Base-by-base conservation (phyloP, 2,888 invertebrate species). In the Malthinus seriepunctatus region DNA sequence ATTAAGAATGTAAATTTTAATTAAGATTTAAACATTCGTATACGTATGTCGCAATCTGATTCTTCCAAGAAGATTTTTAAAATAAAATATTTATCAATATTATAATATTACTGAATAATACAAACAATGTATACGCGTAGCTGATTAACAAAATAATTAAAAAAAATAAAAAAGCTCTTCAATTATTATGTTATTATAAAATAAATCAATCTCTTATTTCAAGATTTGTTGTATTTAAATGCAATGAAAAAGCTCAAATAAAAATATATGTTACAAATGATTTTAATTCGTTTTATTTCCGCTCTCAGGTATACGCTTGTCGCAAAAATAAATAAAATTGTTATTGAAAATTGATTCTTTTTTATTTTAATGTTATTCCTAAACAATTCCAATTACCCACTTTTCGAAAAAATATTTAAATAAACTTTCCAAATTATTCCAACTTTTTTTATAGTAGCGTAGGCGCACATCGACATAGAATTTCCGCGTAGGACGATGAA, bases 201-300 rank as follows among this genome's bases (percentile, higher is more conserved):
- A 86, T 85, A 88, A 85, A 86, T 85, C 85, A 67, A 76, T 71
- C 83, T 86, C 85, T 88, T 87, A 88, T 88, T 88, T 88, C 87
- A 86, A 87, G 88, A 88, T 88, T 88, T 88, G 88, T 88, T 88
- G 88, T 88, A 88, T 87, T 88, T 87, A 87, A 88, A 87, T 87
- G 88, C 88, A 88, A 88, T 88, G 87, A 88, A 83, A 88, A 23
- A 86, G 88, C 88, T 88, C 88, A 89, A 88, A 88, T 88, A 88
- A 88, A 23, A 23, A 88, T 88, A 88, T 88, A 88, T 88, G 88
- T 88, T 88, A 88, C 87, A 86, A 87, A 86, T 84, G 23, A 23
- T 23, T 85, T 78, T 77, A 14, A 10, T 45, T 51, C 3, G 45
- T 39, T 48, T 48, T 54, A 33, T 45, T 9, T 45, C 23, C 23